phyloP scores from a whole-genome alignment of 2,113 vertebrate species.

The Hoplias malabaricus region DNA sequence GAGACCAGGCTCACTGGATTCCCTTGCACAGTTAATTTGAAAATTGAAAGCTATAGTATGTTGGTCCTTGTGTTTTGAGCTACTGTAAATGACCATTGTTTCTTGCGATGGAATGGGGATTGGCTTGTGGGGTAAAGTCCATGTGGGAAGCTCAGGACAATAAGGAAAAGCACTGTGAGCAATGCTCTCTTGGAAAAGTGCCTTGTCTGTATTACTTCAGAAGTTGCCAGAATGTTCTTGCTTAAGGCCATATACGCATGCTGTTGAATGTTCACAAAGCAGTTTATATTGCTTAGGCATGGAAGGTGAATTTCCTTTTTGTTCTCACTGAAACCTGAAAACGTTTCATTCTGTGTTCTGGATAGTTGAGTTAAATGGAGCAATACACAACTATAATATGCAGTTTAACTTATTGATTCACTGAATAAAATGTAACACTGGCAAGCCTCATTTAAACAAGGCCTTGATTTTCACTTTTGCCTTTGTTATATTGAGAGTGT shows the following conservation, averaged over 20 bases:
- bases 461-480: not conserved
- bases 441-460: not conserved
- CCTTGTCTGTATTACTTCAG: not conserved
- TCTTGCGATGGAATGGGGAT: not conserved
- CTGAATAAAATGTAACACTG: too few species aligned
- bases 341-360: not conserved
- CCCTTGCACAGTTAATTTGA: not conserved
- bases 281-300: not conserved
- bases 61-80: not conserved
- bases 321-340: not conserved
- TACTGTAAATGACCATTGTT: not conserved
- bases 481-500: not conserved
- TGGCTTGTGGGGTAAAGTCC: not conserved
- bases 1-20: not conserved
- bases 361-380: not conserved
- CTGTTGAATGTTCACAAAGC: not conserved
- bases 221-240: not conserved
- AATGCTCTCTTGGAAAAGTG: not conserved
- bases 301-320: not conserved
- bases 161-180: not conserved
- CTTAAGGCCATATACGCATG: not conserved
- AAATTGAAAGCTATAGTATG: not conserved
- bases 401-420: too few species aligned
- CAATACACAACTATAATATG: too few species aligned
- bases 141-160: not conserved